Evolutionary conservation across 1,140 invertebrate species (phyloP).

Genomic region (Aphidius ervi): DNA sequence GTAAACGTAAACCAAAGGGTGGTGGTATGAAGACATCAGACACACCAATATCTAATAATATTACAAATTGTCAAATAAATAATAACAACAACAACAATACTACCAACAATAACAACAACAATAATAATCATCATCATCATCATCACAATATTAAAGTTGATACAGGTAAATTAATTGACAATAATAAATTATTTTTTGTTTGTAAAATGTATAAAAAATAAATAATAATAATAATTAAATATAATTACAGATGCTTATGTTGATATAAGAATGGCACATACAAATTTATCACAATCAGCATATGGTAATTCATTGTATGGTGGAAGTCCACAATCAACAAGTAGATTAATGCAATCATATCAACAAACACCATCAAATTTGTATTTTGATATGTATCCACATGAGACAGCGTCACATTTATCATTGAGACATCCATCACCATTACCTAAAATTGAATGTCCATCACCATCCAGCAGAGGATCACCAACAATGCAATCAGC

Average conservation of each 20-base stretch:
- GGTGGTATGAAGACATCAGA: conserved; percentile 49
- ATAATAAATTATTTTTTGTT: not conserved
- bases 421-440: conserved; percentile 42
- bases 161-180: conserved; percentile 28
- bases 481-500: conserved; percentile 41
- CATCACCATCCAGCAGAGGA: conserved; percentile 37
- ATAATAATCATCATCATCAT: too few species aligned
- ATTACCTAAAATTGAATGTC: conserved; percentile 40
- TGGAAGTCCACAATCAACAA: conserved; percentile 23
- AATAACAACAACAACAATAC: conserved; percentile 34
- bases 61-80: conserved; percentile 26
- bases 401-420: conserved; percentile 36
- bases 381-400: conserved; percentile 38
- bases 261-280: conserved; percentile 39
- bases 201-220: not conserved
- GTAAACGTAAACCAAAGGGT: conserved; percentile 86
- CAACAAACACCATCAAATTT: conserved; percentile 22
- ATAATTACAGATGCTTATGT: conserved; percentile 40
- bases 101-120: too few species aligned
- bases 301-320: conserved; percentile 30
- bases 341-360: conserved; percentile 29
- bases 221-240: too few species aligned
- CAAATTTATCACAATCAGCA: conserved; percentile 23
- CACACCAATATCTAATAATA: conserved; percentile 28
- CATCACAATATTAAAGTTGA: conserved; percentile 31